Evolutionary conservation across 30 jellyfish, hydroid and myxozoan genomes (phyloP).

Genomic region (Mastigias papua): DNA sequence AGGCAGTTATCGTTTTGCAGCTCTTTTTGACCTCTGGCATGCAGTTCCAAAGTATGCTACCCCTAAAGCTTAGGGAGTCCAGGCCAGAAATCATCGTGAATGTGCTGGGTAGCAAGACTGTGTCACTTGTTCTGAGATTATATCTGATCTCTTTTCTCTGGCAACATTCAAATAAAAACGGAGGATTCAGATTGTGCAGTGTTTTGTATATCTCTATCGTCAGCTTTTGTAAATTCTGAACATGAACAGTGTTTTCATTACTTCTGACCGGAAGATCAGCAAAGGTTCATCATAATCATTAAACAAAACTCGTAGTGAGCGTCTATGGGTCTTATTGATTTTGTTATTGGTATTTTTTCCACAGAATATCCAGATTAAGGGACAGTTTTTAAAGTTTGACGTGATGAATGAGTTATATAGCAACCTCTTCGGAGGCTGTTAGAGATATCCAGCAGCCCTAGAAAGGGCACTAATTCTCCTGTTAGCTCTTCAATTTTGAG

Average conservation of each 20-base stretch:
- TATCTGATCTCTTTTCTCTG: no score
- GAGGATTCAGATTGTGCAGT: constrained; percentile 20
- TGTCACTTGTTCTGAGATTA: no score
- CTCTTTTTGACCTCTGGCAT: no score
- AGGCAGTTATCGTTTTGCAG: background rate
- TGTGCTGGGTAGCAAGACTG: no score
- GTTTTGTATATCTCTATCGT: constrained; percentile 47
- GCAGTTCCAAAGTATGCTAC: no score
- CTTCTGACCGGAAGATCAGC: background rate
- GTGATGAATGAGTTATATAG: no score
- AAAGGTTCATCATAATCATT: constrained; percentile 9
- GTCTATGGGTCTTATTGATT: no score
- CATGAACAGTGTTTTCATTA: background rate
- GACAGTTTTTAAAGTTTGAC: no score
- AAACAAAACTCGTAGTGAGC: constrained; percentile 3
- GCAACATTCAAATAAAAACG: constrained; percentile 7
- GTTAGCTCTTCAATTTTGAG: constrained; percentile 44
- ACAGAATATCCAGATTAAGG: no score
- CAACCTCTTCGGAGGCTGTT: constrained; percentile 17
- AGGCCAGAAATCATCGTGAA: background rate
- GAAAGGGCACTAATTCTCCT: constrained; percentile 40
- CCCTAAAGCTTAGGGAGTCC: background rate
- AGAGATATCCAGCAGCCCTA: constrained; percentile 18
- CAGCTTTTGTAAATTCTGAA: constrained; percentile 26
- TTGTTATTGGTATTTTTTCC: no score